These are phyloP conservation scores for Cichladusa arquata DNA, from an alignment of 2,113 vertebrate species.

Conservation along the genomic window DNA sequence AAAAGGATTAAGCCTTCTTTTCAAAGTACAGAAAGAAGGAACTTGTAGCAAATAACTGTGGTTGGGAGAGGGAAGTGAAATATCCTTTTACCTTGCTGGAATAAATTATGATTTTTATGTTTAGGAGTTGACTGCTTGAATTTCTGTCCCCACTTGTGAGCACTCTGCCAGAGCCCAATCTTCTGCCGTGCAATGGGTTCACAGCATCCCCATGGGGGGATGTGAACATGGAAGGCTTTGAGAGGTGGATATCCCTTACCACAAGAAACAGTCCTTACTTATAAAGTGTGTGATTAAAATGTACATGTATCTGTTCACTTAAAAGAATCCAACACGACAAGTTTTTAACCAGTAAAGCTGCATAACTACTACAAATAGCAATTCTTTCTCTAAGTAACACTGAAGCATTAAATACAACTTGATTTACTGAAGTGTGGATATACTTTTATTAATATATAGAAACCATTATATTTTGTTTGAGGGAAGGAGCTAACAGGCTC, in stretches of 20 bases:
- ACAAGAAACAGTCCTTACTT: not conserved
- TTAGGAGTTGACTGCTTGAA: not conserved
- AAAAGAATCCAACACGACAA: not conserved
- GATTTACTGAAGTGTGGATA: not conserved
- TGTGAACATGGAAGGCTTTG: fast-evolving
- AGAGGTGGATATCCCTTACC: no score
- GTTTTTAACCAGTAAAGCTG: not conserved
- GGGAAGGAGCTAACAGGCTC: not conserved
- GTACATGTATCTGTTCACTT: not conserved
- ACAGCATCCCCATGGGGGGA: fast-evolving
- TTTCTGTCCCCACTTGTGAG: not conserved
- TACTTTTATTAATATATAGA: not conserved
- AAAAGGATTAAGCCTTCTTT: not conserved
- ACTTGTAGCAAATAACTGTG: not conserved
- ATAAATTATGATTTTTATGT: not conserved
- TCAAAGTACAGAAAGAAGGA: not conserved
- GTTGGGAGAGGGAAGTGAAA: not conserved
- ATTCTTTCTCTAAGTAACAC: not conserved
- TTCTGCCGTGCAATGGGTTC: fast-evolving
- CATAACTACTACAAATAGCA: not conserved
- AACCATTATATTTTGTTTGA: not conserved
- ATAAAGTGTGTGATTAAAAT: not conserved
- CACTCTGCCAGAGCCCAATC: not conserved
- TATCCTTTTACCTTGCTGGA: not conserved
- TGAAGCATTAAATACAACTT: not conserved